Evolutionary conservation across 2,888 invertebrate genomes (phyloP).

Genomic region (Drosophila niveifrons): DNA sequence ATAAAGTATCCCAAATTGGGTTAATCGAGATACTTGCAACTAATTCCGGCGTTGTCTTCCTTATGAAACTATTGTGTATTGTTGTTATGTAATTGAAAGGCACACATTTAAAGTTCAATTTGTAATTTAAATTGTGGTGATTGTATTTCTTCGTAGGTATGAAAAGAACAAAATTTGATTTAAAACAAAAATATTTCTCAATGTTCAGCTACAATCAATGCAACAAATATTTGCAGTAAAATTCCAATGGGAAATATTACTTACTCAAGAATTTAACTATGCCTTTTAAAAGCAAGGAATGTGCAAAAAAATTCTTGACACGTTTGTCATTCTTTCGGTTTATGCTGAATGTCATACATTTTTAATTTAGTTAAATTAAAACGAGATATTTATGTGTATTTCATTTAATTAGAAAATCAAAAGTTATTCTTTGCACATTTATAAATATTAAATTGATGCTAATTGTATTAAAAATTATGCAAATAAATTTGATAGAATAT

Average conservation of each 20-base stretch:
- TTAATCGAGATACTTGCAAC: constrained; percentile 8
- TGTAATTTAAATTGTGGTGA: background rate
- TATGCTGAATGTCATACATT: background rate
- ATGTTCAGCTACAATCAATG: background rate
- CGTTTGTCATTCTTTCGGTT: background rate
- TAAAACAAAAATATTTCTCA: background rate
- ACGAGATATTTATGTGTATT: background rate
- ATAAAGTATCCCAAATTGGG: constrained; percentile 8
- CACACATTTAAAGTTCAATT: background rate
- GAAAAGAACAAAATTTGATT: background rate
- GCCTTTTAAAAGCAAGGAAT: background rate
- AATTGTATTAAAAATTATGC: constrained; percentile 1
- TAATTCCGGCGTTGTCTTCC: background rate
- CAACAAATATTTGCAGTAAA: background rate
- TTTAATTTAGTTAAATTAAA: background rate
- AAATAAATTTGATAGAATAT: too few species aligned
- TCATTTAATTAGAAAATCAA: background rate
- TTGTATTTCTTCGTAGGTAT: too few species aligned
- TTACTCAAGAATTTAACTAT: background rate
- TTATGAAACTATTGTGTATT: background rate
- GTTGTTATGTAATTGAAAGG: background rate
- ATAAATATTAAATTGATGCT: background rate
- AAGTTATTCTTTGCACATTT: background rate
- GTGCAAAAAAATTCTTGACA: background rate
- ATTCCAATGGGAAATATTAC: background rate